Evolutionary conservation across 2,888 invertebrate species (phyloP).

Genomic region (Tachina lurida): DNA sequence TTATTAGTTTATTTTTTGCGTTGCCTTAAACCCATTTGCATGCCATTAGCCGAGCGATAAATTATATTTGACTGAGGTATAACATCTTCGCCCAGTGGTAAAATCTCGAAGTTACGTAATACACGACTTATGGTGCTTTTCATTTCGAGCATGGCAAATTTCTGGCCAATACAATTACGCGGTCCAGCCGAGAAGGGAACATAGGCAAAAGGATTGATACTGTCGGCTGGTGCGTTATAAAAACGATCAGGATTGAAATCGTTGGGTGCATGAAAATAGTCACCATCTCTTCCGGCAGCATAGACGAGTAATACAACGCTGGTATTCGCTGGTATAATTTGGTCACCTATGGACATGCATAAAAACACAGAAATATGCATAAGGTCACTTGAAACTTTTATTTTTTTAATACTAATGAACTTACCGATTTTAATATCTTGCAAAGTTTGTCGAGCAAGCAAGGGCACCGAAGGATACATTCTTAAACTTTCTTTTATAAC

Average conservation of each 20-base stretch:
- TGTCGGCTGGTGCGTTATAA: slow-evolving; percentile 81
- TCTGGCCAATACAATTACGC: slow-evolving; percentile 83
- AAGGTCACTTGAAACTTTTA: not conserved
- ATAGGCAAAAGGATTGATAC: slow-evolving; percentile 81
- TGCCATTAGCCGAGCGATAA: slow-evolving; percentile 76
- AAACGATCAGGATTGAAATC: slow-evolving; percentile 80
- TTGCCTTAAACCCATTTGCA: slow-evolving; percentile 76
- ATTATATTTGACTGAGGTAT: slow-evolving; percentile 75
- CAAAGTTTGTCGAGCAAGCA: slow-evolving; percentile 84
- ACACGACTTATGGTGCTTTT: slow-evolving; percentile 78
- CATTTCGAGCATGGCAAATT: slow-evolving; percentile 80
- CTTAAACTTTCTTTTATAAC: slow-evolving; percentile 87
- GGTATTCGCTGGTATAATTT: slow-evolving; percentile 76
- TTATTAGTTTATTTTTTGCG: slow-evolving; percentile 27
- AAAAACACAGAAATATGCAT: not conserved
- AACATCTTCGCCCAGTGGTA: slow-evolving; percentile 77
- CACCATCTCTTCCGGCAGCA: slow-evolving; percentile 76
- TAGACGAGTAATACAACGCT: slow-evolving; percentile 76
- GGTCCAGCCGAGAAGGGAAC: slow-evolving; percentile 86
- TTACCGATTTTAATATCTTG: slow-evolving; percentile 85
- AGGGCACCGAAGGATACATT: slow-evolving; percentile 86
- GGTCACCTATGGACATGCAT: slow-evolving; percentile 74
- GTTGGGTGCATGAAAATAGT: slow-evolving; percentile 77
- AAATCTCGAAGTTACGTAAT: slow-evolving; percentile 76
- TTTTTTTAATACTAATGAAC: too few relatives aligned